Evolutionary conservation across 2,888 invertebrate genomes (phyloP).

Genomic region (Ceratothoa steindachneri): DNA sequence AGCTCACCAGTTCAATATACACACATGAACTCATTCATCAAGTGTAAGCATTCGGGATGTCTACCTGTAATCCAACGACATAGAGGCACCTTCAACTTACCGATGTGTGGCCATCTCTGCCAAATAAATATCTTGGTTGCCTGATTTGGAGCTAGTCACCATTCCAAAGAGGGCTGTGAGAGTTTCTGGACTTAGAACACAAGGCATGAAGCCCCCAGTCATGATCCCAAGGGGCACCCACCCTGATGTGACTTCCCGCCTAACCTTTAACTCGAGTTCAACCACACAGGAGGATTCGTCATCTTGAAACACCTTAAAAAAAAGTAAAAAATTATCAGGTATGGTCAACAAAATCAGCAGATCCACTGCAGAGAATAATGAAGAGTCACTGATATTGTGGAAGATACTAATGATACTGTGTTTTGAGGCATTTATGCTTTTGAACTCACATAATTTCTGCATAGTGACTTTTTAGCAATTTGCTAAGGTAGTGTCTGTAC

Average conservation of each 20-base stretch:
- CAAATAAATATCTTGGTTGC: conserved; percentile 32
- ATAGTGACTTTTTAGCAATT: no score
- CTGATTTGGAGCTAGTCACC: conserved; percentile 16
- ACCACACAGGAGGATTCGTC: conserved; percentile 21
- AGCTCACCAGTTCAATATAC: no score
- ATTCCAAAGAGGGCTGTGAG: conserved; percentile 25
- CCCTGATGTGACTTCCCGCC: background rate
- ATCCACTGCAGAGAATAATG: no score
- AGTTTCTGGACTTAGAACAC: conserved; percentile 19
- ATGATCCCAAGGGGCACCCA: conserved; percentile 33
- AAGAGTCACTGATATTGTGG: no score
- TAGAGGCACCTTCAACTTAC: conserved; percentile 22
- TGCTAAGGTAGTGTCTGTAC: no score
- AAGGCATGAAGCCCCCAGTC: conserved; percentile 34
- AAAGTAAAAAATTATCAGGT: background rate
- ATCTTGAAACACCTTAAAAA: conserved; percentile 32
- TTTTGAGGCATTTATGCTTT: no score
- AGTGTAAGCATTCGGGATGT: background rate
- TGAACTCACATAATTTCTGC: no score
- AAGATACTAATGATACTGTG: no score
- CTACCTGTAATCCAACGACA: no score
- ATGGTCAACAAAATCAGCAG: background rate
- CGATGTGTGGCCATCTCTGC: conserved; percentile 42
- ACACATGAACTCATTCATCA: no score
- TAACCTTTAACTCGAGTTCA: conserved; percentile 30